Evolutionary conservation across 1,140 invertebrate species (phyloP).

Genomic region (Acromyrmex heyeri): DNA sequence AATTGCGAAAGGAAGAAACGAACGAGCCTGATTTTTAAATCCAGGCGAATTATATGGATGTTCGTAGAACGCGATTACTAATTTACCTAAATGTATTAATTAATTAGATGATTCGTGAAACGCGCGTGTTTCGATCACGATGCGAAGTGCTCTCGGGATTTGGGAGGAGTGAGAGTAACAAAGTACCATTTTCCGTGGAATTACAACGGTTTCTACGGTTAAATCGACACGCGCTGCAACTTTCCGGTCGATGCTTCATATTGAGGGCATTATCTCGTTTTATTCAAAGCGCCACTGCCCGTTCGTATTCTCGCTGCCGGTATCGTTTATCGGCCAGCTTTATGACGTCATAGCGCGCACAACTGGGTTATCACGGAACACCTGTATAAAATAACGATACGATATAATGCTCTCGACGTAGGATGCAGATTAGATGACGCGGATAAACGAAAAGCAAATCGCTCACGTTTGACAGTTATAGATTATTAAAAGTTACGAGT

Average conservation of each 20-base stretch:
- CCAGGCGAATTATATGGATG: neutral
- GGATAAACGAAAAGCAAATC: slow-evolving; percentile 20
- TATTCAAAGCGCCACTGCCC: slow-evolving; percentile 49
- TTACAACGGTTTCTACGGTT: neutral
- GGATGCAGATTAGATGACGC: slow-evolving; percentile 38
- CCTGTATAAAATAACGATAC: slow-evolving; percentile 54
- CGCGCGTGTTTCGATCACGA: neutral
- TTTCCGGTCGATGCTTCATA: slow-evolving; percentile 61
- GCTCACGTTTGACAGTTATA: neutral
- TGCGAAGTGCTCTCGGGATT: neutral
- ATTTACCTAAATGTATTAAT: slow-evolving; percentile 10
- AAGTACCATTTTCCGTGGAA: slow-evolving; percentile 39
- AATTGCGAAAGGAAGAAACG: neutral
- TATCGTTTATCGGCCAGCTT: slow-evolving; percentile 68
- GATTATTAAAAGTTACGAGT: neutral
- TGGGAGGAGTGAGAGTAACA: slow-evolving; percentile 14
- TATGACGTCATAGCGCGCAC: slow-evolving; percentile 57
- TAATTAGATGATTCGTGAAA: slow-evolving; percentile 8
- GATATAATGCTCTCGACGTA: slow-evolving; percentile 37
- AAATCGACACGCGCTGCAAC: slow-evolving; percentile 33
- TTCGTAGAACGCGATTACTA: slow-evolving; percentile 10
- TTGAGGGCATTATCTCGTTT: slow-evolving; percentile 67
- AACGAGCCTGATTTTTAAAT: neutral
- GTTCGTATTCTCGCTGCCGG: slow-evolving; percentile 36
- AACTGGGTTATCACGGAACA: slow-evolving; percentile 58